Evolutionary conservation across 2,888 invertebrate genomes (phyloP), one percentile per base, ranked within the genome.

Genomic region (Ichneumon xanthorius): DNA sequence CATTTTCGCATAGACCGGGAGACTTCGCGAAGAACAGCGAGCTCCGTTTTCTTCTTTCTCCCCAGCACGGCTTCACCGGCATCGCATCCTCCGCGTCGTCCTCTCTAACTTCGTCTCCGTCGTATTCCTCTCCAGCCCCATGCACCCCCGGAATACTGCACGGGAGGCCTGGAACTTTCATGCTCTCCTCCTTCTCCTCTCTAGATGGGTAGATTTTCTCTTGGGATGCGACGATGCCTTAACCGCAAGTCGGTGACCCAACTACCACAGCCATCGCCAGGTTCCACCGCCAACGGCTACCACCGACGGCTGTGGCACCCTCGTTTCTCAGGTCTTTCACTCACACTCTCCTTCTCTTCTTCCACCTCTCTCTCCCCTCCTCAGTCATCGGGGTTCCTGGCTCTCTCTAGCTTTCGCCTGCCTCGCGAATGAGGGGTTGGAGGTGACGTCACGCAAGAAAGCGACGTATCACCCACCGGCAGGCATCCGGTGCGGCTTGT

Each of bases 401-500:
- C 68, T 63, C 26, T 70, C 16, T 50, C 53, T 78, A 78, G 19
- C 50, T 67, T 67, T 50, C 53, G 45, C 68, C 73, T 65, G 77
- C 86, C 58, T 80, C 80, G 65, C 83, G 73, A 53, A 48, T 63
- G 67, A 63, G 58, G 75, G 65, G 80, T 72, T 45, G 50, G 86
- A 85, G 79, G 77, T 89, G 88, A 91, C 90, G 90, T 92, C 90
- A 89, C 88, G 89, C 89, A 89, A 89, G 90, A 89, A 90, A 91
- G 86, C 90, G 89, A 92, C 91, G 92, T 91, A 92, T 92, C 91
- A 90, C 87, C 89, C 88, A 87, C 86, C 88, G 88, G 88, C 90
- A 91, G 91, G 88, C 90, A 90, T 91, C 88, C 87, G 88, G 88
- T 86, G 87, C 84, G 82, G 85, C 88, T 58, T 48, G 45, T 48